Conservation (phyloP, 2,113 vertebrate species). For the Silurus glanis region DNA sequence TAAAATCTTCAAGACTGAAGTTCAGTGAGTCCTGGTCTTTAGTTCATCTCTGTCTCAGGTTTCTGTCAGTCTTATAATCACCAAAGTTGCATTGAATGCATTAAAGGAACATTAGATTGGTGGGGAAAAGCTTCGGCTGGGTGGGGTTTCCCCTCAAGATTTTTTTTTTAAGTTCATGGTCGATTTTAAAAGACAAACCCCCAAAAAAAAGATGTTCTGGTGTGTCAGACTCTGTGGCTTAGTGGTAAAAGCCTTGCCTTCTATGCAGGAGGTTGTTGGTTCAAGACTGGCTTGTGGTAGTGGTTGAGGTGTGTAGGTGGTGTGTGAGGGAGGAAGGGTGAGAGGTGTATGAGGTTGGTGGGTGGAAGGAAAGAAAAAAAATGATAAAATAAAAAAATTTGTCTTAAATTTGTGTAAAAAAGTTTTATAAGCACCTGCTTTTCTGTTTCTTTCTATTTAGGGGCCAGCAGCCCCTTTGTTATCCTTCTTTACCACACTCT, state of each 20-base stretch:
- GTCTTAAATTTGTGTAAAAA: no score
- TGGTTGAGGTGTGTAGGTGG: background rate
- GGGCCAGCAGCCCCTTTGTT: no score
- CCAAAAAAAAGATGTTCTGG: background rate
- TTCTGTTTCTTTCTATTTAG: no score
- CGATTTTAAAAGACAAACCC: background rate
- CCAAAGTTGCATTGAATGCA: background rate
- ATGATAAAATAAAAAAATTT: no score
- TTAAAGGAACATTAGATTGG: background rate
- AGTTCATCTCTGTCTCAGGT: background rate
- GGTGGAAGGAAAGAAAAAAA: background rate
- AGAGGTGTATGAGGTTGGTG: background rate
- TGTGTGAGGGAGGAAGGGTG: background rate
- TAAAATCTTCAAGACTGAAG: background rate
- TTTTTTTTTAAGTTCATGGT: background rate
- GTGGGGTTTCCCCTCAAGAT: background rate
- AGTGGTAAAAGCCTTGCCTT: background rate
- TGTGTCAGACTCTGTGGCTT: background rate
- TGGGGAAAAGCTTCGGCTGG: no score
- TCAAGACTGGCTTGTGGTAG: background rate
- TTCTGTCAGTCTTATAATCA: background rate
- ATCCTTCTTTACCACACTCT: no score
- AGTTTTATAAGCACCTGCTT: no score
- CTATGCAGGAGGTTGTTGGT: background rate
- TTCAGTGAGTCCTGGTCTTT: background rate